phyloP scores from a whole-genome alignment of 37 sponge, comb jelly and placozoan species.

The Sycon ciliatum region DNA sequence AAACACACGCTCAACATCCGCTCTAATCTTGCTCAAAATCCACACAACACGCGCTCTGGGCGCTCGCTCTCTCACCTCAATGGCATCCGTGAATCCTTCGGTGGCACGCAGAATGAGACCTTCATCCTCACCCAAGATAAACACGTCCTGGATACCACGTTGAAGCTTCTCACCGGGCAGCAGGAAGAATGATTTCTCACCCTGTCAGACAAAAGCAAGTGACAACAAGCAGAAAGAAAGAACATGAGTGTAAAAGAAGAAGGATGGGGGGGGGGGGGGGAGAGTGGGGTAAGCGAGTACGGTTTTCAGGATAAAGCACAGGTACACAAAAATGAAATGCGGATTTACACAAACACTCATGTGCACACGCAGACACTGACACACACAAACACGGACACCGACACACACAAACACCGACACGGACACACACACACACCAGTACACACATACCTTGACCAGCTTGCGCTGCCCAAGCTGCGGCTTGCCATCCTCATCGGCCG shows the following conservation, averaged over 20 bases:
- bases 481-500: constrained; percentile 83
- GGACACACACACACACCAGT: not conserved
- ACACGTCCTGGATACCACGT: constrained; percentile 93
- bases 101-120: constrained; percentile 85
- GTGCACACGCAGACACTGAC: no score
- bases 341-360: not conserved
- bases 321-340: not conserved
- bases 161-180: constrained; percentile 89
- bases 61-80: no score
- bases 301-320: not conserved
- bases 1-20: not conserved
- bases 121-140: constrained; percentile 93
- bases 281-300: no score
- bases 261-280: no score
- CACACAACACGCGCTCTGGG: no score
- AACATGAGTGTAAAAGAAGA: not conserved
- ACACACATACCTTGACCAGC: constrained; percentile 58
- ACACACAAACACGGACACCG: no score
- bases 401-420: no score
- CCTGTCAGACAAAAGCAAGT: constrained; percentile 30
- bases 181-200: constrained; percentile 99
- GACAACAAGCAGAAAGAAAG: not conserved
- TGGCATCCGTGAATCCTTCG: constrained; percentile 65
- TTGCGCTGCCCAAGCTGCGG: constrained; percentile 97
- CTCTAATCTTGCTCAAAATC: not conserved